Percentiles rank a stretch among this genome's conserved stretches.
These are phyloP conservation scores for Clavelina lepadiformis DNA, from an alignment of 23 tunicate genomes.

Conservation along the genomic window DNA sequence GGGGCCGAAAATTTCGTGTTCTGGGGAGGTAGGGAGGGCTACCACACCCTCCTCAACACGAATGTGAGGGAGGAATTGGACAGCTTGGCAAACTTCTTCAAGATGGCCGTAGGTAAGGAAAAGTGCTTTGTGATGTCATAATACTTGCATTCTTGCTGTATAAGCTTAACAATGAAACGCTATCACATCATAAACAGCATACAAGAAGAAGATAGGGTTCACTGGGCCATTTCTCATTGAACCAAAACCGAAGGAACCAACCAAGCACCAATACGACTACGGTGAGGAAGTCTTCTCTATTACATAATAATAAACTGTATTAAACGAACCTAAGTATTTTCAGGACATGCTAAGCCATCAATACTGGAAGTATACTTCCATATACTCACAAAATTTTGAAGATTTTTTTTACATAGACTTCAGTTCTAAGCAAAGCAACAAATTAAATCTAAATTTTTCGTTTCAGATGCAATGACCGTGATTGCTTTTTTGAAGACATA, in stretches of 20 bases:
- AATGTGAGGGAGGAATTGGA: conserved; percentile 80
- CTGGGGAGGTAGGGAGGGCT: conserved; percentile 97
- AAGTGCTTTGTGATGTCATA: too few species aligned
- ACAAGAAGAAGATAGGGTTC: conserved; percentile 92
- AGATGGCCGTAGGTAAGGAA: conserved; percentile 84
- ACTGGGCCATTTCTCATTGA: conserved; percentile 84
- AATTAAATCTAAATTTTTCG: neutral
- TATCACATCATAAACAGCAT: too few species aligned
- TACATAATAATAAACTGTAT: too few species aligned
- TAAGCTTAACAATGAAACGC: too few species aligned
- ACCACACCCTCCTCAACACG: conserved; percentile 79
- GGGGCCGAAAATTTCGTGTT: conserved; percentile 95
- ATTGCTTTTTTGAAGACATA: conserved; percentile 93
- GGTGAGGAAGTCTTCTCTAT: too few species aligned
- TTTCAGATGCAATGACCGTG: conserved; percentile 93
- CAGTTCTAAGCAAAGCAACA: neutral
- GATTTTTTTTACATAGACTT: too few species aligned
- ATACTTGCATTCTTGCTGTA: too few species aligned
- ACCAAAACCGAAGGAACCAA: conserved; percentile 95
- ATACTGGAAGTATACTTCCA: too few species aligned
- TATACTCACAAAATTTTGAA: too few species aligned
- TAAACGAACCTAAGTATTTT: too few species aligned
- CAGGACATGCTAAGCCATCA: too few species aligned
- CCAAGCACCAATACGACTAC: conserved; percentile 92
- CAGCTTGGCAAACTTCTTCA: conserved; percentile 88